These are phyloP conservation scores for Paratrypauchen microcephalus DNA, from an alignment of 2,797 vertebrate genomes.

Conservation along the genomic window DNA sequence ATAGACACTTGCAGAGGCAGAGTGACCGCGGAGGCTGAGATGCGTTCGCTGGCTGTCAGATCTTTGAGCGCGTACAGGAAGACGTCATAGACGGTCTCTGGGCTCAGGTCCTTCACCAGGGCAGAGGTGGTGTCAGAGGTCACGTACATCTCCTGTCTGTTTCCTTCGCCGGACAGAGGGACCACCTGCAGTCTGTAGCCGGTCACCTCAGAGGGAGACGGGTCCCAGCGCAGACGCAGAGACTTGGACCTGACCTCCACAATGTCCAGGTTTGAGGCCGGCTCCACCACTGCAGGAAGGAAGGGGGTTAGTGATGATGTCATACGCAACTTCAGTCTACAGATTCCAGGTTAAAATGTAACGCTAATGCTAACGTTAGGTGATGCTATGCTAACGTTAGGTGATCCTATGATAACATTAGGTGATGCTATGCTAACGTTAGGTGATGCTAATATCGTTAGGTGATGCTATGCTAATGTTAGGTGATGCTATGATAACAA, in stretches of 20 bases:
- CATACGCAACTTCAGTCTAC: too few species aligned
- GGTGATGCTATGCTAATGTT: too few species aligned
- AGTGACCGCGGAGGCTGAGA: conserved; percentile 86
- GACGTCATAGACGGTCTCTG: conserved; percentile 91
- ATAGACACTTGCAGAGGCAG: conserved; percentile 85
- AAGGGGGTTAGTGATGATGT: too few species aligned
- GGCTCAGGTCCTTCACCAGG: conserved; percentile 84
- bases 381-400: too few species aligned
- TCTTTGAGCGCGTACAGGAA: conserved; percentile 87
- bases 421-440: too few species aligned
- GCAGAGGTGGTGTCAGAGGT: conserved; percentile 79
- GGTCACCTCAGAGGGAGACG: conserved; percentile 83
- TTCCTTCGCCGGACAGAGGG: conserved; percentile 84
- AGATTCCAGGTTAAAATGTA: too few species aligned
- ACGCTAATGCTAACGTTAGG: too few species aligned
- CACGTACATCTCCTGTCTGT: conserved; percentile 85
- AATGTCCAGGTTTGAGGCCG: conserved; percentile 86
- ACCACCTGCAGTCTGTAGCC: conserved; percentile 88
- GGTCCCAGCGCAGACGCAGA: conserved; percentile 84
- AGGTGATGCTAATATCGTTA: too few species aligned
- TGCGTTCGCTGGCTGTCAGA: conserved; percentile 84
- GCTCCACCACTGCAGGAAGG: conserved; percentile 81
- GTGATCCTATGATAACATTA: too few species aligned
- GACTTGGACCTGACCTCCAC: conserved; percentile 89
- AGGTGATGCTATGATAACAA: too few species aligned